Base-by-base conservation (phyloP, 2,888 invertebrate species). In the Helleia helle region DNA sequence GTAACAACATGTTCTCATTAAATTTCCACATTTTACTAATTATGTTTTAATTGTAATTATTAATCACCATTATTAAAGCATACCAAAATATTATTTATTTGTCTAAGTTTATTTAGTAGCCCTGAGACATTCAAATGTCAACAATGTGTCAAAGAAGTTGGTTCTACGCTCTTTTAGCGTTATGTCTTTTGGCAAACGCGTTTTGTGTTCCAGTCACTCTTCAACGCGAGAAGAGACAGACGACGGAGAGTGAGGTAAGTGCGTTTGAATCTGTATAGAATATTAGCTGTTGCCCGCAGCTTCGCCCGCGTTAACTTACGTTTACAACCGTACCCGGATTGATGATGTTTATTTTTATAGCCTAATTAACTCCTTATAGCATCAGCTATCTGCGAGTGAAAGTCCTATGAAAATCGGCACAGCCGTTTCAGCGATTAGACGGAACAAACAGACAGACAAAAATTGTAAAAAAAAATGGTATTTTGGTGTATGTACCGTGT, bases 81-180 rank as follows among this genome's bases (percentile, higher is more conserved):
- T 24, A 14, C 24, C 22, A 15, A 39, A 9, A 24, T 11, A 11
- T 14, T 15, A 13, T 22, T 30, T 15, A 14, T 39, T 11, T n/a
- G n/a, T 4, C 28, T 15, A 14, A 24, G n/a, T n/a, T n/a, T 15
- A 9, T 14, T 25, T 11, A 11, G 7, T 42, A 28, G n/a, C n/a
- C 30, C 41, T 41, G 27, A 46, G 49, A 49, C 46, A 54, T 59
- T 63, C 44, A 48, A 58, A 56, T 52, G 40, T 41, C 43, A 47
- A 58, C 49, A 44, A 80, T 83, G 81, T 60, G 53, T 54, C 56
- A 62, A 36, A 51, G 56, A 44, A 55, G 54, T 41, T 44, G 40
- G 46, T 28, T 71, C 1, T 50, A 58, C 15, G 41, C 60, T 13
- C 37, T 65, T 14, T 43, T 77, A 25, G 65, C 56, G 9, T 26